Conservation (phyloP, 2,888 invertebrate genomes). For the Drosophila niveifrons region DNA sequence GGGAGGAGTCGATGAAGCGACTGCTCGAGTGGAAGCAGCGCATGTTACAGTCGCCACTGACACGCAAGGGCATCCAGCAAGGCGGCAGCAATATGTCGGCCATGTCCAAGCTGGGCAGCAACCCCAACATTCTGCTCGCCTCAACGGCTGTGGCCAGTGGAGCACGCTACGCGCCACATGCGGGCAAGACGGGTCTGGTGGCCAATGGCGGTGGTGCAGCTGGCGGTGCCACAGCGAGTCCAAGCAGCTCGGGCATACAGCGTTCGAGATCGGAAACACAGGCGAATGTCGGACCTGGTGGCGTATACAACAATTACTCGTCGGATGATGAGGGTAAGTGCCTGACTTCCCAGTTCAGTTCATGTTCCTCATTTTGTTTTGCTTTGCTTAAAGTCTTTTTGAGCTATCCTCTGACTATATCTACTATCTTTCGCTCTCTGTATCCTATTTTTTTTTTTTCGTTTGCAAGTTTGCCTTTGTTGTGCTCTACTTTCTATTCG, state of each 20-base stretch:
- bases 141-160: conserved; percentile 81
- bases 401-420: conserved; percentile 47
- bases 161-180: conserved; percentile 71
- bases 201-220: conserved; percentile 26
- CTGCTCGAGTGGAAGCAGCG: conserved; percentile 96
- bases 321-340: conserved; percentile 96
- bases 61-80: conserved; percentile 90
- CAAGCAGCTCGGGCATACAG: conserved; percentile 77
- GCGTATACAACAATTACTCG: conserved; percentile 92
- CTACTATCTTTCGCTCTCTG: conserved; percentile 17
- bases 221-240: conserved; percentile 19
- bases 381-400: conserved; percentile 71
- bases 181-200: conserved; percentile 57
- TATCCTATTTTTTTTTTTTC: conserved; percentile 35
- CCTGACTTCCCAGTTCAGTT: conserved; percentile 11
- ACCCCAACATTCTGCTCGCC: conserved; percentile 83
- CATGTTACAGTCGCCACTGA: conserved; percentile 95
- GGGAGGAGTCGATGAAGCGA: conserved; percentile 96
- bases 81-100: conserved; percentile 85
- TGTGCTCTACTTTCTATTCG: conserved; percentile 44
- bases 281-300: conserved; percentile 86
- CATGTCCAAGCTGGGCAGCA: conserved; percentile 85
- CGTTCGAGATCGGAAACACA: conserved; percentile 86
- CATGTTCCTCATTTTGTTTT: conserved; percentile 48
- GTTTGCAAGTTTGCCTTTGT: conserved; percentile 57